Percentiles rank a stretch among this genome's conserved stretches.
phyloP scores from a whole-genome alignment of 2,797 vertebrate species.

The Vultur gryphus region DNA sequence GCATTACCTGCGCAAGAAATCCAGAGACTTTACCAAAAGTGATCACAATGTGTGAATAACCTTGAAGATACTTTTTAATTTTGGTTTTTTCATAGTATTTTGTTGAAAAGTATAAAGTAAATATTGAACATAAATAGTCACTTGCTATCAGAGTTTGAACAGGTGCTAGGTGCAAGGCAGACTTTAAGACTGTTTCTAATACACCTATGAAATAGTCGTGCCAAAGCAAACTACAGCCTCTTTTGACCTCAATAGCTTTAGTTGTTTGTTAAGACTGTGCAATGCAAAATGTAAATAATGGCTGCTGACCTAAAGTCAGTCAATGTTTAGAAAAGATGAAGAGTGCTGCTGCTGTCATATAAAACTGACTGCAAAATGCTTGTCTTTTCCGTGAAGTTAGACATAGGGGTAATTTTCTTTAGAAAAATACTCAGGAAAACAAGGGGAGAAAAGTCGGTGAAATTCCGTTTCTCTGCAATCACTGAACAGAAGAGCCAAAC shows the following conservation, averaged over 20 bases:
- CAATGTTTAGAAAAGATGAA: constrained; percentile 9
- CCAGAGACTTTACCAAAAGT: neutral
- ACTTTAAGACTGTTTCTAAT: neutral
- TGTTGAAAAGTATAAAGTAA: constrained; percentile 61
- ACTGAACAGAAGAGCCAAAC: neutral
- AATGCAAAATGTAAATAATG: constrained; percentile 33
- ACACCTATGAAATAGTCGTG: constrained; percentile 18
- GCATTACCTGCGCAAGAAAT: neutral
- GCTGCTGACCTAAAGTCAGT: neutral
- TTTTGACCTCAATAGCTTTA: constrained; percentile 7
- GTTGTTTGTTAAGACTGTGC: neutral
- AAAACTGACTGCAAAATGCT: neutral
- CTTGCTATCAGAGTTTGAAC: constrained; percentile 73
- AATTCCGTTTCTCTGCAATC: neutral
- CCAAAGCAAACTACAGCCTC: constrained; percentile 45
- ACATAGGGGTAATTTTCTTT: neutral
- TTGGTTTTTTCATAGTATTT: constrained; percentile 17
- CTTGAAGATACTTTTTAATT: neutral
- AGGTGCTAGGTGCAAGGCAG: constrained; percentile 67
- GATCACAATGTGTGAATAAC: constrained; percentile 9
- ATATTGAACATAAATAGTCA: constrained; percentile 65
- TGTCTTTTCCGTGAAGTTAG: neutral
- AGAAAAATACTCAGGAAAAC: neutral
- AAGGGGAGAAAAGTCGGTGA: neutral
- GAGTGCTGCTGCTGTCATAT: neutral